Evolutionary conservation across 2,797 vertebrate genomes (phyloP).

Genomic region (Diceros bicornis): DNA sequence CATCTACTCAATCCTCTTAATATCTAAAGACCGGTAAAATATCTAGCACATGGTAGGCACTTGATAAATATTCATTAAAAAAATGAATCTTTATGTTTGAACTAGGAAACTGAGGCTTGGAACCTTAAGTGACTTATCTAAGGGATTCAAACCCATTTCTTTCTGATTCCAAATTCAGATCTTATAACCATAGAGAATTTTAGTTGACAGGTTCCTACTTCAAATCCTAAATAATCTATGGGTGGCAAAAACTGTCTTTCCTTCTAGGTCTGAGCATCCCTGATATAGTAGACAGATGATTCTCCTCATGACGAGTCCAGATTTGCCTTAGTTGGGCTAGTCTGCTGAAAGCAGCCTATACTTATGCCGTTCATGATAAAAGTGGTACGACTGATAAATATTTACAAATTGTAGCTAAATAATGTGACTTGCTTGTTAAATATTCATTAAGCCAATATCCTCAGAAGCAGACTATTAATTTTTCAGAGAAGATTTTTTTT

Average conservation of each 20-base stretch:
- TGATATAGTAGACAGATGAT: background rate
- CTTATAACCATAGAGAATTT: background rate
- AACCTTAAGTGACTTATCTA: background rate
- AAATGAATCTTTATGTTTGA: background rate
- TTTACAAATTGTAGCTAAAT: background rate
- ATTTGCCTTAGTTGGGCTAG: background rate
- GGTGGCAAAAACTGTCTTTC: background rate
- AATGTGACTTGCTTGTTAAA: background rate
- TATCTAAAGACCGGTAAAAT: background rate
- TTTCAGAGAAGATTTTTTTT: background rate
- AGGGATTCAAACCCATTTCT: background rate
- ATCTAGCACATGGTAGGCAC: background rate
- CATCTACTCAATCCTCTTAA: background rate
- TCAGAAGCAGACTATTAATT: background rate
- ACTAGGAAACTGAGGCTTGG: background rate
- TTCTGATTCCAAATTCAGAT: background rate
- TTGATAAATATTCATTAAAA: background rate
- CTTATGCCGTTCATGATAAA: background rate
- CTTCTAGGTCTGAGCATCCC: background rate
- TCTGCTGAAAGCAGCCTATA: background rate
- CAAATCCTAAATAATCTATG: background rate
- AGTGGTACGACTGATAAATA: background rate
- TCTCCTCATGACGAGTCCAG: background rate
- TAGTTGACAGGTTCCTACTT: background rate
- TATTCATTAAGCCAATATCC: background rate